Evolutionary conservation across 2,888 invertebrate genomes (phyloP), one percentile per base, ranked within the genome.

Genomic region (Crossocerus cetratus): DNA sequence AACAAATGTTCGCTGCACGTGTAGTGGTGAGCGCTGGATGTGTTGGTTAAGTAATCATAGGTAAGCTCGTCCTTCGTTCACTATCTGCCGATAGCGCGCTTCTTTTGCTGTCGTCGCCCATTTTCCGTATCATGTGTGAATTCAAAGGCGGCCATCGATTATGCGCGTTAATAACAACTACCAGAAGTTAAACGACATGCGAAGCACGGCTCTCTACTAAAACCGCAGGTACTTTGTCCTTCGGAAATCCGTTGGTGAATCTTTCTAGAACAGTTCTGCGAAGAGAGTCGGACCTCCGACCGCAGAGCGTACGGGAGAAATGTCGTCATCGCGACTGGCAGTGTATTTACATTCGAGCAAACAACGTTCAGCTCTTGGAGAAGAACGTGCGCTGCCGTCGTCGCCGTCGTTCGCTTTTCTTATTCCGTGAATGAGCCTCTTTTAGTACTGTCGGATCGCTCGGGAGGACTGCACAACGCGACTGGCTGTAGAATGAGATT

Each of bases 61-160:
- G 82, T 79, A 65, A 82, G 74, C 72, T 68, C 60, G 81, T 71
- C 81, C 83, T 82, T 82, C 81, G 76, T 32, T n/a, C 63, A 74
- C 64, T 81, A 81, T 83, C 81, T 76, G 58, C 65, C 72, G 80
- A 82, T 82, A 82, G 56, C 75, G 57, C 60, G 45, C 16, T n/a
- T 4, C 32, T 4, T 0, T 11, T 32, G 11, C 32, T 32, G 32
- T 32, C 32, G 32, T 32, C 11, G 5, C 8, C 32, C 8, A 32
- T 32, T 32, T 32, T 32, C 11, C 32, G 8, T 32, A 32, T 32
- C 32, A 32, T 11, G 32, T 11, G 11, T 32, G 5, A 32, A 8
- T 32, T 32, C 5, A 32, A n/a, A n/a, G n/a, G n/a, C n/a, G 32
- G 3, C 32, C 11, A 1, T 32, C 32, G 8, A 32, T 32, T 32